Percentiles rank a stretch among this genome's conserved stretches.
Evolutionary conservation across 1,140 invertebrate species (phyloP).

Genomic region (Meteorus sp.): DNA sequence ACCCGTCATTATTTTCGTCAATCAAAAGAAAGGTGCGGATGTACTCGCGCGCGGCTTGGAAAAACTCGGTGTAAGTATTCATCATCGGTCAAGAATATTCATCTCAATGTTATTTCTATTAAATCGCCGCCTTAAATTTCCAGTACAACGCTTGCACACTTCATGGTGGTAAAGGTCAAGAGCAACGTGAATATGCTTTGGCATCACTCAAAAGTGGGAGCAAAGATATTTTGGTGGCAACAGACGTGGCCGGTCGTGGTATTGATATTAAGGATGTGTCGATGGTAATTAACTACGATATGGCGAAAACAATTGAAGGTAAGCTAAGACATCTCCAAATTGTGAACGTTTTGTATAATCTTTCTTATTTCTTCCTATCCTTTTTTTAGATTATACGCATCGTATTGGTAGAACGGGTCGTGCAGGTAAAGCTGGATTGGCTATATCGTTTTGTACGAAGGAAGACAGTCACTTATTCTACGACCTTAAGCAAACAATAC

Average conservation of each 20-base stretch:
- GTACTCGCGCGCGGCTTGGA: slow-evolving; percentile 95
- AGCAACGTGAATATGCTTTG: slow-evolving; percentile 97
- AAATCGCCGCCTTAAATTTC: slow-evolving; percentile 30
- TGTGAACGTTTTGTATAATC: slow-evolving; percentile 20
- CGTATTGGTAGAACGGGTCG: slow-evolving; percentile 98
- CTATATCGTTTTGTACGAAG: slow-evolving; percentile 95
- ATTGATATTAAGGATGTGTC: slow-evolving; percentile 99
- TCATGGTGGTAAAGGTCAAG: slow-evolving; percentile 99
- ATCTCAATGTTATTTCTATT: slow-evolving; percentile 24
- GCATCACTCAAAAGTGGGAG: slow-evolving; percentile 91
- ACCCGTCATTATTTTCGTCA: slow-evolving; percentile 99
- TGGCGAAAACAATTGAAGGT: slow-evolving; percentile 98
- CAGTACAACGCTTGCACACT: slow-evolving; percentile 93
- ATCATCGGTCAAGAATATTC: no score
- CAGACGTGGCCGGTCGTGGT: slow-evolving; percentile 99
- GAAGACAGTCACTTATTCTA: slow-evolving; percentile 96
- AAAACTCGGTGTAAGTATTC: slow-evolving; percentile 80
- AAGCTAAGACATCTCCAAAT: slow-evolving; percentile 4
- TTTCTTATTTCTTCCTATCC: background rate
- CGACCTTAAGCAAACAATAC: slow-evolving; percentile 92
- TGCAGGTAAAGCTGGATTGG: slow-evolving; percentile 95
- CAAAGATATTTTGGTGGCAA: slow-evolving; percentile 99
- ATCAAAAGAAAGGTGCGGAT: slow-evolving; percentile 99
- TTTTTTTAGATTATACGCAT: slow-evolving; percentile 91
- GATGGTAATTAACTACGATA: slow-evolving; percentile 98